A percentile compares a stretch with the other conserved stretches of the same genome.
These are phyloP conservation scores for Butorides virescens DNA, from an alignment of 2,113 vertebrate species.

Conservation along the genomic window DNA sequence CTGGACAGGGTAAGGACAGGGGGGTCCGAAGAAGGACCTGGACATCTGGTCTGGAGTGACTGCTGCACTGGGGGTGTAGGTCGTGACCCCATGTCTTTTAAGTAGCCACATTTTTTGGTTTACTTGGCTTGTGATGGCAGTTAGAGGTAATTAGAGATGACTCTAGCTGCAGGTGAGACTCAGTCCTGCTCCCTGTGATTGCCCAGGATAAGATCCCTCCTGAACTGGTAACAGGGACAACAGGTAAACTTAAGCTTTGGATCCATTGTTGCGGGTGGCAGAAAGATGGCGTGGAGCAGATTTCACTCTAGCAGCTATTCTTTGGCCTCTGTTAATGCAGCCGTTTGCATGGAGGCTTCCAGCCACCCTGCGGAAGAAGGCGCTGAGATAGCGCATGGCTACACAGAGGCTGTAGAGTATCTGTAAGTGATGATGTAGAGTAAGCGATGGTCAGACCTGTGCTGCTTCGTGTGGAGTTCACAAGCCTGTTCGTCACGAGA, in stretches of 20 bases:
- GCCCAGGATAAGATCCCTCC: background rate
- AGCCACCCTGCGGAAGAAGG: background rate
- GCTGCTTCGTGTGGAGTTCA: background rate
- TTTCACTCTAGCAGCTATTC: background rate
- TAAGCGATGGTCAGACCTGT: fast-evolving
- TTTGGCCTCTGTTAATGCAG: background rate
- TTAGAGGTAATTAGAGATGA: background rate
- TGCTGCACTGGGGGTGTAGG: background rate
- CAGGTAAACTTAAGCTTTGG: background rate
- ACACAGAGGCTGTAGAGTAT: fast-evolving
- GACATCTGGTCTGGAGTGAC: background rate
- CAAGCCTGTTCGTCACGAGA: background rate
- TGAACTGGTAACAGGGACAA: background rate
- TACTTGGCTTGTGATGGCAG: background rate
- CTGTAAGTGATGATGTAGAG: too few relatives aligned
- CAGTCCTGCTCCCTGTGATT: background rate
- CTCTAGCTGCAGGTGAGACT: background rate
- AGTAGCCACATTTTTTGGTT: background rate
- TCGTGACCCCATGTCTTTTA: background rate
- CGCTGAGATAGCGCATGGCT: background rate
- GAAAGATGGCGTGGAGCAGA: background rate
- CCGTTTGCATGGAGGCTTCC: background rate
- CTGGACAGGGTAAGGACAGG: background rate
- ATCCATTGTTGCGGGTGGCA: background rate
- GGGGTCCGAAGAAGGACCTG: background rate